These are phyloP conservation scores for Albula glossodonta DNA, from an alignment of 2,113 vertebrate genomes.

Conservation along the genomic window DNA sequence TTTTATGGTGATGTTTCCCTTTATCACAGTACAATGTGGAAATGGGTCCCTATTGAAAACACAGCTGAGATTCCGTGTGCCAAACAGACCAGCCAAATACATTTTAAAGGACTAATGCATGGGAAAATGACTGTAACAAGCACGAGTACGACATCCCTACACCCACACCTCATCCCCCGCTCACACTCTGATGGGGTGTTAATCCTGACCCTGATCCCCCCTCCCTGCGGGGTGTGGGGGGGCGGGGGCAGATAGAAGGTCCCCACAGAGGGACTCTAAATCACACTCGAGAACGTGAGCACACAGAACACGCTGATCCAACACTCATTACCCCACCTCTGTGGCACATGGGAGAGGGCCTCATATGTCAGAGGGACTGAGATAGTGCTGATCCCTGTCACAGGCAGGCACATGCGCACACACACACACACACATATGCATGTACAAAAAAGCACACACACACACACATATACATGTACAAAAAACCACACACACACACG, in stretches of 20 bases:
- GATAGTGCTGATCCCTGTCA: not conserved
- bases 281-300: slow-evolving; percentile 17
- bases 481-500: not conserved
- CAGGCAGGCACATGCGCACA: no score
- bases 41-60: no score
- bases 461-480: not conserved
- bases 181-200: not conserved
- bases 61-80: no score
- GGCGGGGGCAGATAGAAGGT: not conserved
- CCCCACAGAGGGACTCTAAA: slow-evolving; percentile 19
- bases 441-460: not conserved
- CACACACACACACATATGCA: no score
- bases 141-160: no score
- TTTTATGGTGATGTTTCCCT: no score
- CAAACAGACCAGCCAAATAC: no score
- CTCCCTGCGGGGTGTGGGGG: no score
- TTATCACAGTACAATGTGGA: no score
- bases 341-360: slow-evolving; percentile 11
- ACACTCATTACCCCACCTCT: slow-evolving; percentile 34
- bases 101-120: no score
- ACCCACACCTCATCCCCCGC: not conserved
- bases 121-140: no score
- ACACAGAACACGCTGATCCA: slow-evolving; percentile 8
- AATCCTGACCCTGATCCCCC: no score
- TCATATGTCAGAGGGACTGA: slow-evolving; percentile 16